Conservation (phyloP, 1,140 invertebrate genomes). For the Hypsibius dujardini region DNA sequence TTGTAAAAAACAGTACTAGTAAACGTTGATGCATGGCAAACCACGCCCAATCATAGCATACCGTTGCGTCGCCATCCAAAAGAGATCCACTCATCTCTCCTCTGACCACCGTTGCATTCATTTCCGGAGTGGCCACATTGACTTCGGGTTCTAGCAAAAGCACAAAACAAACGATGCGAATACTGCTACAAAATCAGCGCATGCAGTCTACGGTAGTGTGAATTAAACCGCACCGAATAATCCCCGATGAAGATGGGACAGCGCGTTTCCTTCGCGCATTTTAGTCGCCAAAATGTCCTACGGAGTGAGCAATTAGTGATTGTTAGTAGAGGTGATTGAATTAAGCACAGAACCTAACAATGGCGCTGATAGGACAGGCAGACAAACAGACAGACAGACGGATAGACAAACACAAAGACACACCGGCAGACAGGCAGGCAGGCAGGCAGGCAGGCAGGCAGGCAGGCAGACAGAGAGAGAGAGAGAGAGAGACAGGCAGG, state of each 20-base stretch:
- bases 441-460: no score
- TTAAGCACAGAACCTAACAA: no score
- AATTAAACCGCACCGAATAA: conserved; percentile 41
- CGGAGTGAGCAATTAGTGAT: neutral
- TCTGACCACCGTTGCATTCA: conserved; percentile 58
- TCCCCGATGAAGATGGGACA: conserved; percentile 54
- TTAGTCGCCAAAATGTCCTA: neutral
- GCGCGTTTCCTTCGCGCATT: conserved; percentile 40
- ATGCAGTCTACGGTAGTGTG: neutral
- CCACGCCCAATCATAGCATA: neutral
- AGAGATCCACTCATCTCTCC: conserved; percentile 70
- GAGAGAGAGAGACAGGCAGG: no score
- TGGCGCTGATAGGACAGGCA: no score
- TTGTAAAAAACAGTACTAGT: neutral
- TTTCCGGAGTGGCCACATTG: conserved; percentile 62
- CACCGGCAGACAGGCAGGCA: no score
- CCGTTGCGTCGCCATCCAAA: conserved; percentile 57
- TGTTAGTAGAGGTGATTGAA: no score
- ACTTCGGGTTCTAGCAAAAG: conserved; percentile 55
- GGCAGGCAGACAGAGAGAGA: no score
- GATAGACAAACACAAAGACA: no score
- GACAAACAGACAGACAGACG: no score
- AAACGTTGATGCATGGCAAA: neutral
- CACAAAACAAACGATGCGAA: conserved; percentile 19
- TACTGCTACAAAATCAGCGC: neutral